Evolutionary conservation across 1,140 invertebrate genomes (phyloP), one percentile per base, ranked within the genome.

Genomic region (Apocrypta bakeri): DNA sequence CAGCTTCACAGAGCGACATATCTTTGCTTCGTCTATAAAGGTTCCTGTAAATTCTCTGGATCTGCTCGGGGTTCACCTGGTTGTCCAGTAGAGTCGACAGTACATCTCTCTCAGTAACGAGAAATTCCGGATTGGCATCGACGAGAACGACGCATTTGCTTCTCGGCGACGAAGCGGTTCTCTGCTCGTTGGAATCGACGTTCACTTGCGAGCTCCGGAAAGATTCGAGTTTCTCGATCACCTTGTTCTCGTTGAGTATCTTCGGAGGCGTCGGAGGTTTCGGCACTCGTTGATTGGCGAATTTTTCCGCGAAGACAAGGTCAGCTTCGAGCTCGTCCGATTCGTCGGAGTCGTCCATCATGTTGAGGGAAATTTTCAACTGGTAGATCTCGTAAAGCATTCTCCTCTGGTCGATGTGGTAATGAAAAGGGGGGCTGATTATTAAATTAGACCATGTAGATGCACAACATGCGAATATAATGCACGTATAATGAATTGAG

Each of bases 371-470:
- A n/a, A 87, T 85, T 81, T 91, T 92, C 29, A 93, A 84, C 63
- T 90, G 90, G 76, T 91, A 88, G 6, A 93, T 89, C 84, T 93
- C 92, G 25, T 90, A 88, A 9, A 90, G 81, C 92, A 93, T 93
- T 87, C 86, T 90, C 82, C 90, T 86, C 92, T 92, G 84, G 68
- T 82, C 12, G 66, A 12, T n/a, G 21, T 64, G 14, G 40, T 1
- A 42, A 42, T 42, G 9, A 42, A 2, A n/a, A n/a, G n/a, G n/a
- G 8, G 1, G 8, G 40, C 40, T 42, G 14, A 48, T 48, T 48
- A 48, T 37, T 48, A 48, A 17, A 3, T 11, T 17, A 48, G 12
- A n/a, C n/a, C n/a, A n/a, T 48, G 8, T 11, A 48, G 4, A 11
- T 12, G 42, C 11, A 17, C 42, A 17, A 17, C 12, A 17, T 17